Base-by-base conservation (phyloP, 2,888 invertebrate genomes). In the Geotrupes spiniger region DNA sequence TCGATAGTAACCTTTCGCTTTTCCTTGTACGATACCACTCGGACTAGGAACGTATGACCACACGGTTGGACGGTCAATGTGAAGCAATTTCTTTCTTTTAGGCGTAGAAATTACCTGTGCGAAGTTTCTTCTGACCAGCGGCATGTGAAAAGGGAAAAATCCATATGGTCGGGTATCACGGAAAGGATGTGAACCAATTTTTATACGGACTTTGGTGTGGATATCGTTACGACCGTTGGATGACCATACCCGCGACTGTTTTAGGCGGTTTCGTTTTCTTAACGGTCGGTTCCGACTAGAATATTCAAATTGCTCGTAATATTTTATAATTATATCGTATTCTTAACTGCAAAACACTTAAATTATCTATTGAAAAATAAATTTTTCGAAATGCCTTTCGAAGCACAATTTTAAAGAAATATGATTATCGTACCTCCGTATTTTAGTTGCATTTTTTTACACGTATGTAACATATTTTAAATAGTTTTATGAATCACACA, bases 161-260 rank as follows among this genome's bases (percentile, higher is more conserved):
- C 29, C 9, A 27, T 12, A 15, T 36, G 37, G 27, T 42, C 44
- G 25, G 31, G 33, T 44, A 49, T 28, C 31, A 37, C 14, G 28
- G 28, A 21, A 42, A 31, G 26, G 37, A 42, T 48, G 42, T 42
- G 48, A 48, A 48, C 37, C 31, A 48, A 42, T 48, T 48, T 42
- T 48, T 42, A 33, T 46, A 8, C 15, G 15, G 2, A 10, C 11
- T 10, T 3, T n/a, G 40, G 12, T 17, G 37, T 10, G 11, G 10
- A 11, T 10, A 15, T 16, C 6, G 8, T 38, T 33, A 8, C 4
- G 17, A 16, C 25, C 38, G 21, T 21, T 10, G 25, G 21, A 21
- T n/a, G 25, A 38, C 25, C 17, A 21, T 36, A 36, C 15, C 16
- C 16, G 11, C 5, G 16, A 12, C 8, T 37, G 10, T 14, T n/a